These are phyloP conservation scores for Dicycla oo DNA, from an alignment of 2,888 invertebrate species.

Conservation along the genomic window DNA sequence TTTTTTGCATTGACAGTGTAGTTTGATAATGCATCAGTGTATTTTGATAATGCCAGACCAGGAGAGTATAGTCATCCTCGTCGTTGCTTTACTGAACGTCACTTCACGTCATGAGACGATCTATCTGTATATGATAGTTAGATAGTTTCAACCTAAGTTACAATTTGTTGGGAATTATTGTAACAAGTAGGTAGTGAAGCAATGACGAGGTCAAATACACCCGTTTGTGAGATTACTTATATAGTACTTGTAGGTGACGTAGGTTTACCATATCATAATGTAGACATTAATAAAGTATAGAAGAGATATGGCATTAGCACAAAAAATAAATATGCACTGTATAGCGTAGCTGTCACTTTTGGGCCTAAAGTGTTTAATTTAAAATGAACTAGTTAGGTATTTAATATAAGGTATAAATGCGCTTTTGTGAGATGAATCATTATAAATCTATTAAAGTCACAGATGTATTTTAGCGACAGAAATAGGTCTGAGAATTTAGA, in stretches of 20 bases:
- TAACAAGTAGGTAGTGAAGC: background rate
- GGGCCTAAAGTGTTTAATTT: background rate
- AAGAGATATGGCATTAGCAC: background rate
- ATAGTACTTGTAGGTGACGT: background rate
- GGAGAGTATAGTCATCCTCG: background rate
- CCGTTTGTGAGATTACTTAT: background rate
- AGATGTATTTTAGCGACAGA: background rate
- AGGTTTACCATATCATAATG: background rate
- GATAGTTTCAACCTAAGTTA: background rate
- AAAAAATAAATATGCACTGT: background rate
- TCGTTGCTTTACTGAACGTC: background rate
- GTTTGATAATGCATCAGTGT: background rate
- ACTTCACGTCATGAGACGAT: background rate
- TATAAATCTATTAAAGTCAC: background rate
- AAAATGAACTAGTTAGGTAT: background rate
- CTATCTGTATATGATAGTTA: too few species aligned
- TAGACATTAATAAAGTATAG: background rate
- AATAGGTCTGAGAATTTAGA: background rate
- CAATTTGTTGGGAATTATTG: background rate
- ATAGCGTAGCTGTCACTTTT: background rate
- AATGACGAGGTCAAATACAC: background rate
- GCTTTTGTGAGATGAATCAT: constrained; percentile 2
- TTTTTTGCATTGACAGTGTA: background rate
- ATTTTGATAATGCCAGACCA: background rate
- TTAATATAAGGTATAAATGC: background rate